These are phyloP conservation scores for Fukomys damarensis DNA, from an alignment of 2,113 vertebrate species.

Conservation along the genomic window DNA sequence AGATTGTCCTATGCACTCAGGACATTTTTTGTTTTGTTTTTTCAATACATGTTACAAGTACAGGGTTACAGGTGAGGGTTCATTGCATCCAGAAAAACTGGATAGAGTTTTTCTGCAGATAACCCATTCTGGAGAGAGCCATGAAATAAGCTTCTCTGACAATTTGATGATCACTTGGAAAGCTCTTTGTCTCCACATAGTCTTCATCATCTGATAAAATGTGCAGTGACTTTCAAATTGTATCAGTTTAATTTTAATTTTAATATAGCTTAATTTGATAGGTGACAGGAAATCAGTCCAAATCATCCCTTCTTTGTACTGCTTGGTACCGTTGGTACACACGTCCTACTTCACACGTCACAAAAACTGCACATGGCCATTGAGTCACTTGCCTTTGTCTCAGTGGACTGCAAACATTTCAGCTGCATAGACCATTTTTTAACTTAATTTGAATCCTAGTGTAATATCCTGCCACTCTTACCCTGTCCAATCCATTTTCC, in stretches of 20 bases:
- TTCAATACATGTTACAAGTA: neutral
- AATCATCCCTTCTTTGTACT: neutral
- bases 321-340: fast-evolving
- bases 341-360: fast-evolving
- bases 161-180: neutral
- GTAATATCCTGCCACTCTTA: neutral
- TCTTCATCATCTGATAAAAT: conserved; percentile 27
- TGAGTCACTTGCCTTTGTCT: neutral
- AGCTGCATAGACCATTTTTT: neutral
- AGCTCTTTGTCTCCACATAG: neutral
- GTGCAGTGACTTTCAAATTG: neutral
- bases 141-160: neutral
- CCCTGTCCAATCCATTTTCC: neutral
- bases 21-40: neutral
- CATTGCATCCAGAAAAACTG: neutral
- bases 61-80: neutral
- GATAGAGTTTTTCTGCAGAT: neutral
- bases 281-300: neutral
- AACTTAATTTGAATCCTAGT: neutral
- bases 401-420: neutral
- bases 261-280: neutral
- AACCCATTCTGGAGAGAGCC: neutral
- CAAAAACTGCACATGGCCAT: fast-evolving
- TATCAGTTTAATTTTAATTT: neutral
- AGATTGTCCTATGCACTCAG: neutral